Evolutionary conservation across 2,797 vertebrate genomes (phyloP).

Genomic region (Amblyopsis hoosieri): DNA sequence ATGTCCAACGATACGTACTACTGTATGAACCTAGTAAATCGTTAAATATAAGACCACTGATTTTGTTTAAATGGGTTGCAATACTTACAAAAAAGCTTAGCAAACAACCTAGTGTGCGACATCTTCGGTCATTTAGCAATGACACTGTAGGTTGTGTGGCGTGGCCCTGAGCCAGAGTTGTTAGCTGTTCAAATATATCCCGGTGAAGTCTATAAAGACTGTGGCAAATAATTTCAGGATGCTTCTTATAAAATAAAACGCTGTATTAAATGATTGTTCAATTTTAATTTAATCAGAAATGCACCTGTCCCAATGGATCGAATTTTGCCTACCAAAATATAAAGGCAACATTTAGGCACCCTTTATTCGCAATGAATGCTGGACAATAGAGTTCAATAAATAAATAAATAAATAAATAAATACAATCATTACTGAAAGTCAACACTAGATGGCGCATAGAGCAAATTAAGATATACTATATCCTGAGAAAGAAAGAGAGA

Average conservation of each 20-base stretch:
- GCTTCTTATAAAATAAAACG: fast-evolving
- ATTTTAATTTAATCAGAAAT: background rate
- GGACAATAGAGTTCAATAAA: conserved; percentile 55
- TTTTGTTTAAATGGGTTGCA: background rate
- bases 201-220: background rate
- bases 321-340: conserved; percentile 24
- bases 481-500: too few relatives aligned
- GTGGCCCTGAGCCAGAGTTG: conserved; percentile 51
- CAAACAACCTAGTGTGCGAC: conserved; percentile 81
- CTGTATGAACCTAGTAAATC: background rate
- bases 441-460: conserved; percentile 43
- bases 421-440: background rate
- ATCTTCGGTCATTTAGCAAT: conserved; percentile 88
- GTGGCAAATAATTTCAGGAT: background rate
- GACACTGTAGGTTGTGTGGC: conserved; percentile 68
- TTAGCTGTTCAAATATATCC: conserved; percentile 53
- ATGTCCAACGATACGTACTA: fast-evolving
- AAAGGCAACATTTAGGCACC: background rate
- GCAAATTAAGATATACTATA: background rate
- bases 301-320: fast-evolving
- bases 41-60: background rate
- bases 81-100: conserved; percentile 82
- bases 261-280: fast-evolving
- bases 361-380: conserved; percentile 22
- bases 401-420: fast-evolving